A percentile compares a stretch with the other conserved stretches of the same genome.
Conservation (phyloP, 35 echinoderm and acorn worm species). For the Apostichopus californicus region DNA sequence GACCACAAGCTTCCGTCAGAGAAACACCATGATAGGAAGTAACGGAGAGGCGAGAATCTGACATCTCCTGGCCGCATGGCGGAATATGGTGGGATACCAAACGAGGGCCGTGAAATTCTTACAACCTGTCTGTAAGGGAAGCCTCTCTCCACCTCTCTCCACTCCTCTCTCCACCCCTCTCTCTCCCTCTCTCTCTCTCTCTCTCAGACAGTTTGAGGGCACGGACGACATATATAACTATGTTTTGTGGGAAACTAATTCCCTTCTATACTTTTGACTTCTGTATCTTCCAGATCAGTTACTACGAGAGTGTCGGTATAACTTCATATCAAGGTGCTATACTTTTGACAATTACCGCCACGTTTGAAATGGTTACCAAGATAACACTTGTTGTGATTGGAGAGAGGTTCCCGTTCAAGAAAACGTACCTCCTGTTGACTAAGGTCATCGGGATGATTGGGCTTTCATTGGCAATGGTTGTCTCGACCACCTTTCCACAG, state of each 20-base stretch:
- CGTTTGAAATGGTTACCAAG: neutral
- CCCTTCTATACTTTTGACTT: neutral
- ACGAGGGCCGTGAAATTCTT: neutral
- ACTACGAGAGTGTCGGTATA: conserved; percentile 27
- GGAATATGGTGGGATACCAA: neutral
- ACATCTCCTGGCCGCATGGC: too few relatives aligned
- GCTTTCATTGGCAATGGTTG: too few relatives aligned
- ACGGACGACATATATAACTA: neutral
- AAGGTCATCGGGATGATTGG: neutral
- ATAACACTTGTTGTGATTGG: neutral
- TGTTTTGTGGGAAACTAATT: too few relatives aligned
- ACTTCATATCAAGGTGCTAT: neutral
- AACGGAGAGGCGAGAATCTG: too few relatives aligned
- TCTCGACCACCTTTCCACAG: too few relatives aligned
- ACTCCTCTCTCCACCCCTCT: too few relatives aligned
- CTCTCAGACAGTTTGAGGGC: neutral
- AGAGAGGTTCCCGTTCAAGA: conserved; percentile 30
- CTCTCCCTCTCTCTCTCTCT: too few relatives aligned
- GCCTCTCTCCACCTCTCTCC: neutral
- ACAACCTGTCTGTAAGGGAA: neutral
- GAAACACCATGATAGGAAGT: too few relatives aligned
- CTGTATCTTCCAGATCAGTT: conserved; percentile 18
- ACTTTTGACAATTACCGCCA: conserved; percentile 7
- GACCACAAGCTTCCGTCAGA: too few relatives aligned
- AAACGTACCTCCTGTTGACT: conserved; percentile 5